Evolutionary conservation across 53 echinoderm and acorn worm species (phyloP).

Genomic region (Holothuria leucospilota): DNA sequence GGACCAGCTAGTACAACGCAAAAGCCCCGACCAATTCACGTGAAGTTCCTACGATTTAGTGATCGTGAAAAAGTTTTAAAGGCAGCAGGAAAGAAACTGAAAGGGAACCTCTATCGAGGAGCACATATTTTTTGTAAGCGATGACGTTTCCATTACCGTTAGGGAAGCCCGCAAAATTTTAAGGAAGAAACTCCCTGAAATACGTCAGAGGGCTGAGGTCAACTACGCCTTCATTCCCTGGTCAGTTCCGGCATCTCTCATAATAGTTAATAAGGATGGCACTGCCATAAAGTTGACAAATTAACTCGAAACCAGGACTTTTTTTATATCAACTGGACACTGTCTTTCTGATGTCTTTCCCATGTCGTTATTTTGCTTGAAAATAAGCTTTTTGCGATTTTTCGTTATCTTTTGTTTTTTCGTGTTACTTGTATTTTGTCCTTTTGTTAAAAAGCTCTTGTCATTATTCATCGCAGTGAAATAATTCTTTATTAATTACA

Average conservation of each 20-base stretch:
- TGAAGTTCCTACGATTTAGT: background rate
- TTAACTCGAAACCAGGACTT: background rate
- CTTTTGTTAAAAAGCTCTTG: too few relatives aligned
- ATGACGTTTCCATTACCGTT: background rate
- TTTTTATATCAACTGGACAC: background rate
- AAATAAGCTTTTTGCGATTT: too few relatives aligned
- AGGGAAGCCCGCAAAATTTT: background rate
- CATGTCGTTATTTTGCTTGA: too few relatives aligned
- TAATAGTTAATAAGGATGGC: background rate
- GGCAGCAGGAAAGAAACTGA: constrained; percentile 2
- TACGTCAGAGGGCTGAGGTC: background rate
- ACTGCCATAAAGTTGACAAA: background rate
- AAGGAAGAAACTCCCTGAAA: background rate
- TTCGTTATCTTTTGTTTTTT: too few relatives aligned
- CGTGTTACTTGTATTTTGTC: too few relatives aligned
- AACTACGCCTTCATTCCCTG: background rate
- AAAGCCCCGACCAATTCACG: constrained; percentile 2
- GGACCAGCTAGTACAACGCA: background rate
- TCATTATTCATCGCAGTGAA: too few relatives aligned
- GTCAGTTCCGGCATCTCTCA: background rate
- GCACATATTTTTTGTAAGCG: background rate
- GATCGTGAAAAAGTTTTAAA: background rate
- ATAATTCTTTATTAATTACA: too few relatives aligned
- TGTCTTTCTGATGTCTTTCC: too few relatives aligned
- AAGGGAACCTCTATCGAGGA: background rate